Percentiles rank a stretch among this genome's conserved stretches.
Evolutionary conservation across 2,797 vertebrate species (phyloP).

Genomic region (Poeciliopsis infans): DNA sequence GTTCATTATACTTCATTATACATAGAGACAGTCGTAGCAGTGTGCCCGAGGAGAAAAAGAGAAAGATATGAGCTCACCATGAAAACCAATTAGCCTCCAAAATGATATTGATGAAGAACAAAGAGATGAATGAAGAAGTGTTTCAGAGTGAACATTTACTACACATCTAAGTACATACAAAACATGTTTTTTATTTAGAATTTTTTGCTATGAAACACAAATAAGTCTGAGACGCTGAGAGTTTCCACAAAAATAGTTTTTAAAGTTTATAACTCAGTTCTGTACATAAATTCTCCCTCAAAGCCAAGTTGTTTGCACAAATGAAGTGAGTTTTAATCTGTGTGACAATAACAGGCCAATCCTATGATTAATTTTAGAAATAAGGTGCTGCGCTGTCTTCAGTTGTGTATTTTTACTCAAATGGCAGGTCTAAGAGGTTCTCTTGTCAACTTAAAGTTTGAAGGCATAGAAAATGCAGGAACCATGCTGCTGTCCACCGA

Average conservation of each 20-base stretch:
- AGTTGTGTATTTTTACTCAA: slow-evolving; percentile 8
- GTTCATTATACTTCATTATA: slow-evolving; percentile 26
- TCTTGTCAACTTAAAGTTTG: slow-evolving; percentile 36
- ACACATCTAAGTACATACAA: neutral
- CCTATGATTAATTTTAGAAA: slow-evolving; percentile 60
- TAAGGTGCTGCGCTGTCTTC: slow-evolving; percentile 24
- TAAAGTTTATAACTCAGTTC: neutral
- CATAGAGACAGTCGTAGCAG: slow-evolving; percentile 22
- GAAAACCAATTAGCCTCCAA: slow-evolving; percentile 28
- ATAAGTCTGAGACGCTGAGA: neutral
- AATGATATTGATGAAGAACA: slow-evolving; percentile 28
- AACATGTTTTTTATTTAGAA: neutral
- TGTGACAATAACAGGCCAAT: neutral
- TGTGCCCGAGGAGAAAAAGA: slow-evolving; percentile 4
- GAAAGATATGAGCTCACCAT: slow-evolving; percentile 23
- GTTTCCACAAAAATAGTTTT: neutral
- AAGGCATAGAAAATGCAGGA: slow-evolving; percentile 54
- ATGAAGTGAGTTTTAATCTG: neutral
- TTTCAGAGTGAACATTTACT: neutral
- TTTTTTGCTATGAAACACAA: neutral
- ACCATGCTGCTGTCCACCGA: slow-evolving; percentile 60
- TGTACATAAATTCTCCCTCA: neutral
- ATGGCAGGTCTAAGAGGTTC: slow-evolving; percentile 19
- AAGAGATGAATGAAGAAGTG: slow-evolving; percentile 9
- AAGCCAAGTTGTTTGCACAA: neutral